Conservation (phyloP, 1,140 invertebrate genomes). For the Drosophila sp. region DNA sequence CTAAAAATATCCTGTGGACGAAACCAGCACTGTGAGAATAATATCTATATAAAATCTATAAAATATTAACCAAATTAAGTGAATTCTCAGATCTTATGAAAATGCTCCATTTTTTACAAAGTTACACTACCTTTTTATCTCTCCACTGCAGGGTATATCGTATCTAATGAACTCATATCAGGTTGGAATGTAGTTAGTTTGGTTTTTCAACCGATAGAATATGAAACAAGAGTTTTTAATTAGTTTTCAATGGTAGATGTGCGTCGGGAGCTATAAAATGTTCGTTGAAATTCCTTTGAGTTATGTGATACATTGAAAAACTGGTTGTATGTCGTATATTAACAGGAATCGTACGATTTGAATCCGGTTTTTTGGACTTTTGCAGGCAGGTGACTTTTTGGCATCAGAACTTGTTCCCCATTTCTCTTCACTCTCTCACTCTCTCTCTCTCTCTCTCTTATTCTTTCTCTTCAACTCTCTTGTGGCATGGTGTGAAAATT, state of each 20-base stretch:
- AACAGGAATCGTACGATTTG: conserved; percentile 68
- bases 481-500: conserved; percentile 46
- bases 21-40: no score
- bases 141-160: conserved; percentile 14
- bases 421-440: not conserved
- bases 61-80: no score
- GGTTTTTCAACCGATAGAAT: conserved; percentile 40
- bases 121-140: not conserved
- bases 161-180: conserved; percentile 29
- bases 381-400: conserved; percentile 34
- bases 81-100: no score
- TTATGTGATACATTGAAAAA: conserved; percentile 59
- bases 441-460: conserved; percentile 21
- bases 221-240: conserved; percentile 70
- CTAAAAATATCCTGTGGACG: not conserved
- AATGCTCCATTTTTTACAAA: no score
- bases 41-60: no score
- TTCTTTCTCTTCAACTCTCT: conserved; percentile 1
- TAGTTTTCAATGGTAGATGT: conserved; percentile 40
- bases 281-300: conserved; percentile 42
- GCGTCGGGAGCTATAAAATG: conserved; percentile 28
- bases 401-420: conserved; percentile 65
- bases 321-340: conserved; percentile 70
- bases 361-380: conserved; percentile 69
- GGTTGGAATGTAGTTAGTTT: conserved; percentile 60